A percentile compares a stretch with the other conserved stretches of the same genome.
phyloP scores from a whole-genome alignment of 1,140 invertebrate species.

The Scaptomyza montana region DNA sequence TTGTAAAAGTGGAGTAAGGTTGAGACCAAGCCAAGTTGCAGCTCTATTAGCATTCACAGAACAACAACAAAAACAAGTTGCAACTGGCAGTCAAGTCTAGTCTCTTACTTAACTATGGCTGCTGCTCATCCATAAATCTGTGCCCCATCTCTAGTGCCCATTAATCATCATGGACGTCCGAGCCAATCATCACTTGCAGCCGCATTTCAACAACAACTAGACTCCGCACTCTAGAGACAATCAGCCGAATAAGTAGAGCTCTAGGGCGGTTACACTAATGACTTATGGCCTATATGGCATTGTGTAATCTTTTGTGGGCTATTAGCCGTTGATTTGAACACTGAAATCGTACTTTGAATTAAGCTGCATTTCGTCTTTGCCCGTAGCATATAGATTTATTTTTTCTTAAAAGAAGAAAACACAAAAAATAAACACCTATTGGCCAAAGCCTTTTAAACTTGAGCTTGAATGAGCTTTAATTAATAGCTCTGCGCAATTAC shows the following conservation, averaged over 20 bases:
- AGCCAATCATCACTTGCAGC: constrained; percentile 75
- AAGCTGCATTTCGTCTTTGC: constrained; percentile 59
- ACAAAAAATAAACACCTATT: not conserved
- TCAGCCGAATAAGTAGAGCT: constrained; percentile 55
- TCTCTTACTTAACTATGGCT: not conserved
- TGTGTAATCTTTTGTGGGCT: constrained; percentile 65
- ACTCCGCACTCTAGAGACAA: constrained; percentile 2
- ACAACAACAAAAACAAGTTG: constrained; percentile 45
- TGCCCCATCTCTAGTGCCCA: constrained; percentile 40
- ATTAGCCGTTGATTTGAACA: constrained; percentile 48
- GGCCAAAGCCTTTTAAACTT: constrained; percentile 19
- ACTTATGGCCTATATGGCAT: constrained; percentile 60
- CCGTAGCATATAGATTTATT: not conserved
- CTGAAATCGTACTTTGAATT: constrained; percentile 73
- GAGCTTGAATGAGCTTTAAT: constrained; percentile 22
- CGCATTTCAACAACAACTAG: constrained; percentile 34
- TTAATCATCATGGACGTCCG: constrained; percentile 78
- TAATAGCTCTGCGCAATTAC: constrained; percentile 51
- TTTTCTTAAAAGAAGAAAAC: too few relatives aligned
- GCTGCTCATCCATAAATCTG: constrained; percentile 66
- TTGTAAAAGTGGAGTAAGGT: constrained; percentile 4
- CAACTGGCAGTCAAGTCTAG: not conserved
- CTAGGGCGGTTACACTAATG: constrained; percentile 64
- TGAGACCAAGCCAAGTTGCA: constrained; percentile 59
- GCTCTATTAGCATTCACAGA: constrained; percentile 78